Evolutionary conservation across 1,140 invertebrate genomes (phyloP), one percentile per base, ranked within the genome.

Genomic region (Zaprionus inermis): DNA sequence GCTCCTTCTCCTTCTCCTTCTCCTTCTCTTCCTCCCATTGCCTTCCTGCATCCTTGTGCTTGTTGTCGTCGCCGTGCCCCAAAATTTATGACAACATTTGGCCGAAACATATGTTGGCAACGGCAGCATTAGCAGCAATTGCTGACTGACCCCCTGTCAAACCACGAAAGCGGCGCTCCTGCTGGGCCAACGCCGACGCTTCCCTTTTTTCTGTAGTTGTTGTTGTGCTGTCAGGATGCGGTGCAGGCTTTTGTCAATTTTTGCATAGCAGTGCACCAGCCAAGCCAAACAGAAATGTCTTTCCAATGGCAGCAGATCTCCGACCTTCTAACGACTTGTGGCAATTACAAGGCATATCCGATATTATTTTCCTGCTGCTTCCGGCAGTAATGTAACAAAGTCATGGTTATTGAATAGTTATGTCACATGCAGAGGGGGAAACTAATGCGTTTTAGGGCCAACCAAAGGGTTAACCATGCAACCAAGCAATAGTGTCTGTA

Each of bases 61-160:
- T 64, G 73, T 79, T 63, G 67, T 76, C 67, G 66, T 72, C 32
- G 82, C 61, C 55, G 79, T 67, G 75, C 59, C 76, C 78, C 59
- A 72, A 72, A 88, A 88, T 88, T 88, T 88, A 88, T 88, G 83
- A 83, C 83, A 88, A 86, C 84, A 83, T 89, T 88, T 88, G 83
- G 84, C 72, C 70, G 80, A 88, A 88, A 83, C 83, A 88, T 88
- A 88, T 88, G 83, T 81, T 81, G 82, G 83, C 82, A 83, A 72
- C 81, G 55, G 55, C 69, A 78, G 82, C 83, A 88, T 86, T 86
- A 86, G 83, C 83, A 79, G 76, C 75, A 80, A 81, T 81, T 64
- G 81, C 81, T 79, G 64, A 22, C 44, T 49, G 44, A 30, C 22
- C 51, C 24, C 22, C 51, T 6, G 3, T 49, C 16, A 16, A 12